A percentile compares a stretch with the other conserved stretches of the same genome.
Evolutionary conservation across 2,888 invertebrate species (phyloP).

Genomic region (Drosophila phalerata): DNA sequence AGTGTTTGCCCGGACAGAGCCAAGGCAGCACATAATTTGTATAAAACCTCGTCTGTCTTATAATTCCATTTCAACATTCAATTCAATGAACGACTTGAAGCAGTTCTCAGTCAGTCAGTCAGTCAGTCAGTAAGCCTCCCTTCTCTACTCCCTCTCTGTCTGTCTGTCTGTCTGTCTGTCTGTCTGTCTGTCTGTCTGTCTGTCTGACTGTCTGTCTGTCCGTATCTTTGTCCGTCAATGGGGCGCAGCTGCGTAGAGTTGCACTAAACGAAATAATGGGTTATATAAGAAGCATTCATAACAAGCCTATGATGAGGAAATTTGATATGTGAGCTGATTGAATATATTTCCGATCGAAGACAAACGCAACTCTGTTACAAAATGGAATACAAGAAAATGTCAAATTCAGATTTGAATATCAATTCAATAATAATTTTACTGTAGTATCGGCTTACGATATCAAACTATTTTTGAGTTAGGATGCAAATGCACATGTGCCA

Average conservation of each 20-base stretch:
- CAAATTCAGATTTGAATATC: neutral
- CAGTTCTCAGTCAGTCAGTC: slow-evolving; percentile 44
- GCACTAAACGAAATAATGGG: slow-evolving; percentile 37
- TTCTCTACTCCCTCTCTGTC: neutral
- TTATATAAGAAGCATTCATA: slow-evolving; percentile 1
- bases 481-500: neutral
- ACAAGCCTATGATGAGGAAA: slow-evolving; percentile 18
- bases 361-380: slow-evolving; percentile 1
- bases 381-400: neutral
- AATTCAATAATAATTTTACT: neutral
- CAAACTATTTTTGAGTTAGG: neutral
- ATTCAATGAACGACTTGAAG: slow-evolving; percentile 69
- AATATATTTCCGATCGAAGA: slow-evolving; percentile 7
- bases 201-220: slow-evolving; percentile 6
- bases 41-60: slow-evolving; percentile 60
- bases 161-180: slow-evolving; percentile 7
- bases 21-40: slow-evolving; percentile 56
- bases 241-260: slow-evolving; percentile 59
- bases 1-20: slow-evolving; percentile 32
- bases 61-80: slow-evolving; percentile 67
- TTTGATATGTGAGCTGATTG: slow-evolving; percentile 11
- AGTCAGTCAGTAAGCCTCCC: slow-evolving; percentile 11
- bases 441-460: neutral
- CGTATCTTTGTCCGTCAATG: slow-evolving; percentile 11
- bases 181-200: slow-evolving; percentile 3